Evolutionary conservation across 2,113 vertebrate species (phyloP).

Genomic region (Noctilio leporinus): DNA sequence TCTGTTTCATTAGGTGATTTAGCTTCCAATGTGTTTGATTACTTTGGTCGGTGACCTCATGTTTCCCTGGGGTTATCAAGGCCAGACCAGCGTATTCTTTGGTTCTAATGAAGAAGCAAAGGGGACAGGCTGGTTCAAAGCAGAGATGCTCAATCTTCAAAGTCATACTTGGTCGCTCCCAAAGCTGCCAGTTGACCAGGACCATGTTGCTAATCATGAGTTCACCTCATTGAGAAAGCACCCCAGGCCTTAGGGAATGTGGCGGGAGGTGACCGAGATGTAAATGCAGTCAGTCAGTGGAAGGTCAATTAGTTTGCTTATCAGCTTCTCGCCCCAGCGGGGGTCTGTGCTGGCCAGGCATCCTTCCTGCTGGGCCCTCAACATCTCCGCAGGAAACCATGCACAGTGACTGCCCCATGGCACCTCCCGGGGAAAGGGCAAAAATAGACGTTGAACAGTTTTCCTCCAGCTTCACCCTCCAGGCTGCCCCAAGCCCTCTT

Average conservation of each 20-base stretch:
- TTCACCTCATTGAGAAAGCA: not conserved
- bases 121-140: not conserved
- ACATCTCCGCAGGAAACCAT: not conserved
- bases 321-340: not conserved
- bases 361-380: not conserved
- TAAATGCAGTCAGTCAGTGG: no score
- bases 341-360: not conserved
- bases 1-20: not conserved
- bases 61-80: not conserved
- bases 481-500: not conserved
- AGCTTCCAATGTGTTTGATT: not conserved
- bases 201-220: not conserved
- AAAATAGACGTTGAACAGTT: not conserved
- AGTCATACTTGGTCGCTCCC: fast-evolving
- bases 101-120: not conserved
- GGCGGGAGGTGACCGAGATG: not conserved
- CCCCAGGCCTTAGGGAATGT: no score
- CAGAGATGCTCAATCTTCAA: not conserved
- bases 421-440: not conserved
- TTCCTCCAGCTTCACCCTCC: not conserved
- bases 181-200: not conserved
- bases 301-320: not conserved
- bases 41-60: not conserved
- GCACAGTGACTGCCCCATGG: not conserved
- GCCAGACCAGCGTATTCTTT: not conserved